Evolutionary conservation across 1,140 invertebrate genomes (phyloP), one percentile per base, ranked within the genome.

Genomic region (Ylistrum balloti): DNA sequence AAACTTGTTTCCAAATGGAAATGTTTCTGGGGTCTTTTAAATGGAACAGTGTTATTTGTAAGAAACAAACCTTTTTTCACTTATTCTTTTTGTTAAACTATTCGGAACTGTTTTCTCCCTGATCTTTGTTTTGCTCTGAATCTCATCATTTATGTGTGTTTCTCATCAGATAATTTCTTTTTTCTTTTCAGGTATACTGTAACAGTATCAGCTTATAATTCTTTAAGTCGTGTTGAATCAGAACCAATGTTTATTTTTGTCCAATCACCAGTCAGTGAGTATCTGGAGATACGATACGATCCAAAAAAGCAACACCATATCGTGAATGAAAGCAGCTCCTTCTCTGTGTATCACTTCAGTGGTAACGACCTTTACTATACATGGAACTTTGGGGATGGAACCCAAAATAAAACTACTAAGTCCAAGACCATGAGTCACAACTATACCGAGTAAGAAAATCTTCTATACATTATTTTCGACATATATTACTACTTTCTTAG

Each of bases 311-410:
- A 74, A 22, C 88, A 93, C 0, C 32, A 88, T 9, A 88, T 93
- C 15, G 17, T 32, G 32, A 33, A 38, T 1, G 28, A 48, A n/a
- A 85, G 89, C 9, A 88, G 90, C 38, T 86, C 48, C 15, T 94
- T 94, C 22, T 74, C 38, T 0, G 91, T 90, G 22, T 90, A 90
- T 28, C 33, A 33, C 33, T 94, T 89, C 56, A 74, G 87, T 3
- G 94, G 94, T 15, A 91, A 88, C 38, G 85, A 92, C 86, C 28
- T 94, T 5, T 93, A 90, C 15, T 94, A 93, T 88, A 89, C 89
- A 0, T 94, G 93, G 93, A 88, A 94, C 85, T 94, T 94, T 90
- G 94, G 93, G 32, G 94, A 94, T 89, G 90, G 90, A 11, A 34
- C 89, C 35, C 10, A 20, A 33, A 33, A 35, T 3, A 33, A 86